Evolutionary conservation across 2,888 invertebrate species (phyloP).

Genomic region (Hyppa rectilinea): DNA sequence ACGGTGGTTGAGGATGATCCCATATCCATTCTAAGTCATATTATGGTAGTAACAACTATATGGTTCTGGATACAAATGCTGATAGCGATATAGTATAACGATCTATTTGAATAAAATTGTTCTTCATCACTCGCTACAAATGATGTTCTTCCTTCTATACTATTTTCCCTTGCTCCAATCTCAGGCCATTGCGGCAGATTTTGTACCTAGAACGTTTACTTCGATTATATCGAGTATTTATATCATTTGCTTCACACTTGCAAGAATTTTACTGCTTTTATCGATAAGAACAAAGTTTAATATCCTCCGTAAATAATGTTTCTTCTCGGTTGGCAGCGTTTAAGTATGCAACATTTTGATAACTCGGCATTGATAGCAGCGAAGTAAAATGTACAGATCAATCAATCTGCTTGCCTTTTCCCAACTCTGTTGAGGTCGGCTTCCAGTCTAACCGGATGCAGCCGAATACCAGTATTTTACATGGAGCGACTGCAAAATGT

Average conservation of each 20-base stretch:
- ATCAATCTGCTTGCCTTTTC: no score
- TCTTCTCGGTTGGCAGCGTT: constrained; percentile 27
- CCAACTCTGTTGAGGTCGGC: no score
- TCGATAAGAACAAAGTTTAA: constrained; percentile 26
- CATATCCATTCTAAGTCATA: neutral
- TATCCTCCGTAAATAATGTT: constrained; percentile 21
- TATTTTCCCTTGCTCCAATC: neutral
- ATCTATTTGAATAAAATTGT: neutral
- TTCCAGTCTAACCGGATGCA: no score
- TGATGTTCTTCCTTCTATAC: neutral
- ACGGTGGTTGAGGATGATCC: neutral
- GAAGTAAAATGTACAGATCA: no score
- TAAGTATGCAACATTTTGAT: constrained; percentile 25
- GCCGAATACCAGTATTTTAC: no score
- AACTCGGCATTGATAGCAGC: constrained; percentile 23
- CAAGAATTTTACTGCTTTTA: neutral
- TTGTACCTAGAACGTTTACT: neutral
- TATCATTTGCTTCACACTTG: neutral
- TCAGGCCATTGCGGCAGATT: neutral
- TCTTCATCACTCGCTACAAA: neutral
- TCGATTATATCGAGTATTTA: neutral
- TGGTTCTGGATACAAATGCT: neutral
- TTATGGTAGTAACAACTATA: neutral
- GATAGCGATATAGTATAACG: neutral
- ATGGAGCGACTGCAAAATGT: no score